Evolutionary conservation across 1,140 invertebrate species (phyloP).

Genomic region (Battus philenor): DNA sequence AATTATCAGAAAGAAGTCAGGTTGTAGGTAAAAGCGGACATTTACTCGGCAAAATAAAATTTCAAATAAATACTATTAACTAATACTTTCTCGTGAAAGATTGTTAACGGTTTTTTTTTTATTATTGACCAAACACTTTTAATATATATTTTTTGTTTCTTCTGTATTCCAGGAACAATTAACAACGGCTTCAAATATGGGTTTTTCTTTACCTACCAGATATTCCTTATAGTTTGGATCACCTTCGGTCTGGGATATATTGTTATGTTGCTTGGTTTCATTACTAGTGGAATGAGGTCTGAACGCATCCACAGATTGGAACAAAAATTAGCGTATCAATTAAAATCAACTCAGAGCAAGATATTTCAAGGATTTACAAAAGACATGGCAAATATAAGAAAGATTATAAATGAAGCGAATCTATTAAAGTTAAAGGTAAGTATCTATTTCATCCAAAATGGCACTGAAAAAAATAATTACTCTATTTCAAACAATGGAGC

Average conservation of each 20-base stretch:
- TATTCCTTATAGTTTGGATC: conserved; percentile 89
- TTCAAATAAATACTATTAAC: too few relatives aligned
- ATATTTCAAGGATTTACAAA: conserved; percentile 86
- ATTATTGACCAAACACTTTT: too few relatives aligned
- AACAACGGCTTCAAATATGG: conserved; percentile 76
- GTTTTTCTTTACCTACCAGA: conserved; percentile 82
- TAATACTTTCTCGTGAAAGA: too few relatives aligned
- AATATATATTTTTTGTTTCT: too few relatives aligned
- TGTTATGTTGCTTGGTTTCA: conserved; percentile 93
- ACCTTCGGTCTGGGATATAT: conserved; percentile 93
- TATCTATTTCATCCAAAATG: too few relatives aligned
- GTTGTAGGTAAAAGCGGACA: too few relatives aligned
- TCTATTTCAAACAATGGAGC: too few relatives aligned
- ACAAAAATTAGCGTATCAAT: conserved; percentile 83
- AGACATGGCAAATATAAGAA: conserved; percentile 83
- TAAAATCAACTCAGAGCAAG: conserved; percentile 86
- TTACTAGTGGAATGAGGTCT: conserved; percentile 81
- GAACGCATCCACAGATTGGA: conserved; percentile 85
- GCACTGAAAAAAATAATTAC: too few relatives aligned
- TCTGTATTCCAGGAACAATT: conserved; percentile 68
- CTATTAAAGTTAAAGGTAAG: conserved; percentile 86
- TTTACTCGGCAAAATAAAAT: too few relatives aligned
- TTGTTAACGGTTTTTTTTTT: too few relatives aligned
- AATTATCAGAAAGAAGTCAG: too few relatives aligned
- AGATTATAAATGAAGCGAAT: conserved; percentile 87